A percentile compares a stretch with the other conserved stretches of the same genome.
phyloP scores from a whole-genome alignment of 2,113 vertebrate genomes.

The human (Homo sapiens) region GRCh38 chr5:166956501-166957000 shows the following conservation, averaged over 20 bases:
- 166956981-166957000: neutral
- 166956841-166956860: neutral
- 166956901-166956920: neutral
- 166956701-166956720: neutral
- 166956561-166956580: neutral
- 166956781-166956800: constrained; percentile 60
- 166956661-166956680: neutral
- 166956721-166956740: neutral
- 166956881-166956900: neutral
- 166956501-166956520: neutral
- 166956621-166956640: neutral
- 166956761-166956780: constrained; percentile 61
- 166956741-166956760: neutral
- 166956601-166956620: neutral
- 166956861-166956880: no score
- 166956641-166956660: neutral
- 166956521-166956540: neutral
- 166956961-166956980: neutral
- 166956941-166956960: neutral
- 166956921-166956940: neutral
- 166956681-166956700: neutral
- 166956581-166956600: neutral
- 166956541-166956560: neutral
- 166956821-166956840: neutral
- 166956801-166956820: constrained; percentile 30